phyloP scores from a whole-genome alignment of 2,113 vertebrate species.

The Pedetes capensis region DNA sequence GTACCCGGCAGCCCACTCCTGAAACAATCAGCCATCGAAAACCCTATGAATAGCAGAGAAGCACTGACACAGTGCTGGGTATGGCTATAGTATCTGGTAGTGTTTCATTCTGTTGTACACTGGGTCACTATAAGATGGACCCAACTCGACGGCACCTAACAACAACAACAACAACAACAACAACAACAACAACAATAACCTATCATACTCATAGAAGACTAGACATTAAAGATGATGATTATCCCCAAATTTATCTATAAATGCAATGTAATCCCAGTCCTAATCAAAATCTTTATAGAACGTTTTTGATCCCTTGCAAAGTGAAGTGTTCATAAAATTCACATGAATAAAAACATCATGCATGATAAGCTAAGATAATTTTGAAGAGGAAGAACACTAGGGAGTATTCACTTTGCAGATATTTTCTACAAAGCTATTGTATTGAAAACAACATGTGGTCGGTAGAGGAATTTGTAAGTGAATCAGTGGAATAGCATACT shows the following conservation, averaged over 20 bases:
- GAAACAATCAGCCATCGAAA: too few species aligned
- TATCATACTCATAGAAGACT: not conserved
- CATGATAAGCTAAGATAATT: not conserved
- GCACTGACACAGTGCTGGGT: too few species aligned
- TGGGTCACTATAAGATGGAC: too few species aligned
- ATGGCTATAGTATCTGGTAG: too few species aligned
- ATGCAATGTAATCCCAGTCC: not conserved
- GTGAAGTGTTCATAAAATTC: not conserved
- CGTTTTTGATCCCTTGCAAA: not conserved
- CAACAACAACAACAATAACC: too few species aligned
- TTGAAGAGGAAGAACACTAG: not conserved
- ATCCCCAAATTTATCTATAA: not conserved
- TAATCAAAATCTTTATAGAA: not conserved
- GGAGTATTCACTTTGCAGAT: not conserved
- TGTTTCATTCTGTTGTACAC: too few species aligned
- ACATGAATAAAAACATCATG: not conserved
- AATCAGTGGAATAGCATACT: not conserved
- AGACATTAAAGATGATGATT: not conserved
- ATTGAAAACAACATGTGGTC: conserved; percentile 13
- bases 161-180: too few species aligned
- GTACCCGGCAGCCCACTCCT: too few species aligned
- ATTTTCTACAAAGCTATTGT: not conserved
- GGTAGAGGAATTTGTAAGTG: conserved; percentile 36
- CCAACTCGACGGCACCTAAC: too few species aligned
- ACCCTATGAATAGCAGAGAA: too few species aligned